Conservation (phyloP, 1,140 invertebrate genomes). For the Drosophila equinoxialis region DNA sequence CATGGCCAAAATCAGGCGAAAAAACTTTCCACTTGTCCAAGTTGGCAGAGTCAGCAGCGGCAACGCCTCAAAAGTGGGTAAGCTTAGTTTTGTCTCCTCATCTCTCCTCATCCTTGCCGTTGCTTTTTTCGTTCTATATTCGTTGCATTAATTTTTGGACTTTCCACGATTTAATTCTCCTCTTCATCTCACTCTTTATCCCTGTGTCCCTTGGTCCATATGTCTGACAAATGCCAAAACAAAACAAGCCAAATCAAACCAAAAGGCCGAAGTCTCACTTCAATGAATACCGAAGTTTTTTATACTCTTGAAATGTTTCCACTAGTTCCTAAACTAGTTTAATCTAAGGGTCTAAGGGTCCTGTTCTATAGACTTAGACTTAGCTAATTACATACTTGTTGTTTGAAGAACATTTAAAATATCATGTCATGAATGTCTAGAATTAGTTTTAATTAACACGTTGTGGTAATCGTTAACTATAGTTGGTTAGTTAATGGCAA, state of each 20-base stretch:
- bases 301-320: background rate
- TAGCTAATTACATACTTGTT: no score
- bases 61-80: slow-evolving; percentile 42
- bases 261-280: slow-evolving; percentile 20
- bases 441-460: no score
- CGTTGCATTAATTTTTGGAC: slow-evolving; percentile 77
- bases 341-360: no score
- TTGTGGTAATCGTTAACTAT: no score
- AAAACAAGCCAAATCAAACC: slow-evolving; percentile 29
- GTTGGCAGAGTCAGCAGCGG: slow-evolving; percentile 37
- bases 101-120: slow-evolving; percentile 33
- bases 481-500: no score
- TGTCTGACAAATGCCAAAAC: slow-evolving; percentile 40
- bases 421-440: no score
- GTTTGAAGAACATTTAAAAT: no score
- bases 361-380: no score
- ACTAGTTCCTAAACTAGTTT: no score
- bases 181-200: slow-evolving; percentile 33
- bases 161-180: slow-evolving; percentile 73
- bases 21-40: slow-evolving; percentile 63
- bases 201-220: slow-evolving; percentile 20
- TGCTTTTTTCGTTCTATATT: slow-evolving; percentile 78
- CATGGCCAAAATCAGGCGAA: slow-evolving; percentile 68
- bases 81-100: slow-evolving; percentile 39
- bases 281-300: background rate